Percentiles rank a stretch among this genome's conserved stretches.
These are phyloP conservation scores for Pomacea canaliculata DNA, from an alignment of 2,888 invertebrate species.

Conservation along the genomic window DNA sequence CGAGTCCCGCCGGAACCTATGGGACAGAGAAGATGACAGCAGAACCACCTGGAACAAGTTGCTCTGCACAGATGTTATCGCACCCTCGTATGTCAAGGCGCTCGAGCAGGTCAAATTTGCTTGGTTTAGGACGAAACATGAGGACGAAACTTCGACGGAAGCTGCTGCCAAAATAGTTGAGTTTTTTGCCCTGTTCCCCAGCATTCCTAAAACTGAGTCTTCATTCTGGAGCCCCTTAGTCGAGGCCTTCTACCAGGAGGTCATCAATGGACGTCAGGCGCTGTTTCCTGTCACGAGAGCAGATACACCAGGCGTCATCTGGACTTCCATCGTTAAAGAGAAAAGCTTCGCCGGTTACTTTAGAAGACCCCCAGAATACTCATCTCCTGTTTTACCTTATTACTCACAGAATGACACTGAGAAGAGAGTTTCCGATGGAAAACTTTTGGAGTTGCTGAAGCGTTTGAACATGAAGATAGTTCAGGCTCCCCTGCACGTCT, in stretches of 20 bases:
- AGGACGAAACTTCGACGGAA: not conserved
- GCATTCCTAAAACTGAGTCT: not conserved
- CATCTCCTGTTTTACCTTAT: no score
- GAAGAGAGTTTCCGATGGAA: no score
- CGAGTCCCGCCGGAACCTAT: constrained; percentile 40
- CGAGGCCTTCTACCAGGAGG: constrained; percentile 3
- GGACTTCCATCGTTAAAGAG: not conserved
- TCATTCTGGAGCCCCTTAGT: constrained; percentile 6
- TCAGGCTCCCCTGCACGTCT: not conserved
- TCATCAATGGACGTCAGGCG: not conserved
- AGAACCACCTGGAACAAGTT: constrained; percentile 14
- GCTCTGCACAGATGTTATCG: constrained; percentile 4
- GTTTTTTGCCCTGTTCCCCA: constrained; percentile 6
- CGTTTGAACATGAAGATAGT: not conserved
- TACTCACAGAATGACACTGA: no score
- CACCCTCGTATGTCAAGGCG: constrained; percentile 19
- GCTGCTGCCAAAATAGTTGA: not conserved
- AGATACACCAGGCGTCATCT: not conserved
- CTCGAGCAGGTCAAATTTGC: not conserved
- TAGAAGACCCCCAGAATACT: not conserved
- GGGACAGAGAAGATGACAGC: constrained; percentile 12
- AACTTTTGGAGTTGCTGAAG: not conserved
- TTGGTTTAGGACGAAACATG: not conserved
- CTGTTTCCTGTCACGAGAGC: constrained; percentile 14
- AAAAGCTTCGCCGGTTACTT: not conserved